phyloP scores from a whole-genome alignment of 1,140 invertebrate genomes.

The Berghia stephanieae region DNA sequence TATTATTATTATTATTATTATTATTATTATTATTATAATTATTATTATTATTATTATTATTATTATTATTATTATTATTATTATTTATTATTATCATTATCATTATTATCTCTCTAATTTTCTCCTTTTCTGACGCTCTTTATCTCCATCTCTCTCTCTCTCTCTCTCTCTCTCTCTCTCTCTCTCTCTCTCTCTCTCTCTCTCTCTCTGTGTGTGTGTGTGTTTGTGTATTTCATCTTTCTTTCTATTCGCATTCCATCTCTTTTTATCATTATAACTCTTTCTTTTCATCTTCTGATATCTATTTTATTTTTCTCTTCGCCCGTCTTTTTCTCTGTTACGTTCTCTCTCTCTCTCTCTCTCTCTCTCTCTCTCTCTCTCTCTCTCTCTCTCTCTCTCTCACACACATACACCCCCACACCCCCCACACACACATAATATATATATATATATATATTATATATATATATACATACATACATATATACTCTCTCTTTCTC shows the following conservation, averaged over 20 bases:
- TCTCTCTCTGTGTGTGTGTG: background rate
- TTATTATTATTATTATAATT: background rate
- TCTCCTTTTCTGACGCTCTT: constrained; percentile 3
- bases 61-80: background rate
- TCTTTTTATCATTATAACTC: background rate
- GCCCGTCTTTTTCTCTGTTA: too few relatives aligned
- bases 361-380: too few relatives aligned
- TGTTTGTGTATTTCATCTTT: background rate
- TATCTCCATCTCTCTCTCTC: background rate
- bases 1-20: background rate
- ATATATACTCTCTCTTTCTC: too few relatives aligned
- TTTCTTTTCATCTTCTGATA: background rate
- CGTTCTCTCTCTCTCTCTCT: background rate
- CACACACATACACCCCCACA: background rate
- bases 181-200: constrained; percentile 8
- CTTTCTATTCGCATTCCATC: background rate
- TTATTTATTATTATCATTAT: background rate
- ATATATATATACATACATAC: too few relatives aligned
- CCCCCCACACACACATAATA: too few relatives aligned
- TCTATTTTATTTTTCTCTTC: background rate
- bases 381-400: too few relatives aligned
- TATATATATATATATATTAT: too few relatives aligned
- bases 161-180: background rate
- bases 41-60: background rate
- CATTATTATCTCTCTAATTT: constrained; percentile 1